Percentiles rank a stretch among this genome's conserved stretches.
phyloP scores from a whole-genome alignment of 2,888 invertebrate species.

The Andrena chrysosceles region DNA sequence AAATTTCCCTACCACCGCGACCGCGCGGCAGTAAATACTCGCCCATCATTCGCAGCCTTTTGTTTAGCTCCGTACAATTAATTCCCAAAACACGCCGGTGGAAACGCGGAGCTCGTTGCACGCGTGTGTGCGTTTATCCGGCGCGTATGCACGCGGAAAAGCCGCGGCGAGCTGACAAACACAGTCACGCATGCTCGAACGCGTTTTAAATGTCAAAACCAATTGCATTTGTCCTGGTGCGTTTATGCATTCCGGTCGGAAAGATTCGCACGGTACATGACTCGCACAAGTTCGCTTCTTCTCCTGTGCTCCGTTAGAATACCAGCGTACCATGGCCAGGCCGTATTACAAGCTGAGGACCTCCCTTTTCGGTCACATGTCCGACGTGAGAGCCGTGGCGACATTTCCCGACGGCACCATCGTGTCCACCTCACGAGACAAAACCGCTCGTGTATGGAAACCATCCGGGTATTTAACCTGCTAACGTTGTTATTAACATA shows the following conservation, averaged over 20 bases:
- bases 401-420: slow-evolving; percentile 89
- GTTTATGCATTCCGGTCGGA: slow-evolving; percentile 25
- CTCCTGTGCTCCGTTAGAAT: slow-evolving; percentile 29
- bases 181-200: slow-evolving; percentile 50
- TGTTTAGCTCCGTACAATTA: no score
- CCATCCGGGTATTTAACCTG: slow-evolving; percentile 88
- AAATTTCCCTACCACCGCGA: no score
- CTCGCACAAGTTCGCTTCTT: slow-evolving; percentile 36
- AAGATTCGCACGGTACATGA: slow-evolving; percentile 35
- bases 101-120: no score
- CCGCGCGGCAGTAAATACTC: no score
- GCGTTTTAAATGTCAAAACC: slow-evolving; percentile 53
- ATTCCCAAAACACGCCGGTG: no score
- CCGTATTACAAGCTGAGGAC: slow-evolving; percentile 91
- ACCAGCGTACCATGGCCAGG: slow-evolving; percentile 75
- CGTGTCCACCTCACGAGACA: slow-evolving; percentile 95
- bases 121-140: no score
- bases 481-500: neutral
- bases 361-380: slow-evolving; percentile 91
- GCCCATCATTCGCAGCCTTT: no score
- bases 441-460: slow-evolving; percentile 94
- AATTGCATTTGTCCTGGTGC: slow-evolving; percentile 42
- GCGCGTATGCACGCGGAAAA: no score
- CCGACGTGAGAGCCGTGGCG: slow-evolving; percentile 93
- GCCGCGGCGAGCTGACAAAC: slow-evolving; percentile 1